Base-by-base conservation (phyloP, 2,113 vertebrate genomes). In the Syngnathoides biaculeatus region DNA sequence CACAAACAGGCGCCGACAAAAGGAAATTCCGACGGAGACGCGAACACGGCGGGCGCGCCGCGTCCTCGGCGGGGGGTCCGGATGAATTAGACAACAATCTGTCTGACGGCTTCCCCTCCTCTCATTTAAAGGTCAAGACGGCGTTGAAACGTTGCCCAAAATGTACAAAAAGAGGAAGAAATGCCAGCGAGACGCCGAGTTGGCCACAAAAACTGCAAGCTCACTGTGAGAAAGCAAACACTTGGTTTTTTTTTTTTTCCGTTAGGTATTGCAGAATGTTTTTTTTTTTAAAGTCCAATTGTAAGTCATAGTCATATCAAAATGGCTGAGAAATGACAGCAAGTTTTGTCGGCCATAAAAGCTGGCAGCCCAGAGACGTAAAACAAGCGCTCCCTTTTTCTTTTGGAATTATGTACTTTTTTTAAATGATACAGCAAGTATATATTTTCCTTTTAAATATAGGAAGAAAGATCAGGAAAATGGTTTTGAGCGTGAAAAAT, bases 1-100 rank as follows among this genome's bases (percentile, higher is more conserved):
- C 89, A 89, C 87, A 91, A 92, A 91, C 91, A 91, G 79, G 83
- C 79, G 58, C 85, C 83, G 90, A 91, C 89, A 92, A 91, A 91
- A 90, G 88, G 85, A 92, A 91, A 91, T 90, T 89, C 86, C 89
- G 89, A 92, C 90, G 86, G 86, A 88, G 91, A 90, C 83, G 71
- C 86, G 86, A 90, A 89, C 86, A 84, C 62, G 76, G 76, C 74
- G 72, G 72, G 86, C 85, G 84, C 79, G 74, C 83, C 81, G 80
- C 82, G 83, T 86, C 75, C 90, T 88, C 87, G 4, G 82, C 82
- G 30, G 92, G 91, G 88, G 81, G 84, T 85, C 78, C 57, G 26
- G 84, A 92, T 92, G 86, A 92, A 93, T 92, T 92, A 91, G 90
- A 92, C 84, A 92, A 90, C 89, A 89, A 90, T 89, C 86, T 89